Percentiles rank a stretch among this genome's conserved stretches.
Evolutionary conservation across 2,113 vertebrate species (phyloP).

Genomic region (Grammomys surdaster): DNA sequence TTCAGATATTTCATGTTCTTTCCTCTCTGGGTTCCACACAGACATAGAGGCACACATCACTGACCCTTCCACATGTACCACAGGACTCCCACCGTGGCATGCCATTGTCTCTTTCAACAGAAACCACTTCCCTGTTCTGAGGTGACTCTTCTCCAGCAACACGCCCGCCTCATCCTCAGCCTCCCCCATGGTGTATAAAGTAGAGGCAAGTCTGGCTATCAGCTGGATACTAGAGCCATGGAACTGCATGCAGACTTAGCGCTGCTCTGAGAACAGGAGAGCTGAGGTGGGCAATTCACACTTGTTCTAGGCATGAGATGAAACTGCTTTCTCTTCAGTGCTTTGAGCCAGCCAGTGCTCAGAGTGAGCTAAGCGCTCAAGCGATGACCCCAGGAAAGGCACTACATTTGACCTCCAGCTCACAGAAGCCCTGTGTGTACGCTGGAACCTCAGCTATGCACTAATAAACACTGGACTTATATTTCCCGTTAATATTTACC

Average conservation of each 20-base stretch:
- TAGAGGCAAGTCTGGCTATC: neutral
- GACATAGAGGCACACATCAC: neutral
- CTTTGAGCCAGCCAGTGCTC: neutral
- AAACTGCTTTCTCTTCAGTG: neutral
- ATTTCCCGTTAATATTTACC: neutral
- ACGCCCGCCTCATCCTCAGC: neutral
- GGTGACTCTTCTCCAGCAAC: neutral
- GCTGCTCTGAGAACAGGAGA: neutral
- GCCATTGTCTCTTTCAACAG: neutral
- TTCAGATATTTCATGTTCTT: neutral
- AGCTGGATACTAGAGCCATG: neutral
- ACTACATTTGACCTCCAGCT: neutral
- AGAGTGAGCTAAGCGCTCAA: neutral
- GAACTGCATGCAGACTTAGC: neutral
- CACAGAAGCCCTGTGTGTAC: neutral
- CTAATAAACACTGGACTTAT: neutral
- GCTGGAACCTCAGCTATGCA: neutral
- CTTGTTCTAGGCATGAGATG: neutral
- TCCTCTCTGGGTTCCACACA: neutral
- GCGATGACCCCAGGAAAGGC: neutral
- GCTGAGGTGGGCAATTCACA: neutral
- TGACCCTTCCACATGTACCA: no score
- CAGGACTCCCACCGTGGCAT: rapidly evolving
- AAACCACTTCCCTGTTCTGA: neutral
- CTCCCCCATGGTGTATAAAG: neutral